These are phyloP conservation scores for Tokudaia tokunoshimensis DNA, from an alignment of 2,797 vertebrate genomes.

Conservation along the genomic window DNA sequence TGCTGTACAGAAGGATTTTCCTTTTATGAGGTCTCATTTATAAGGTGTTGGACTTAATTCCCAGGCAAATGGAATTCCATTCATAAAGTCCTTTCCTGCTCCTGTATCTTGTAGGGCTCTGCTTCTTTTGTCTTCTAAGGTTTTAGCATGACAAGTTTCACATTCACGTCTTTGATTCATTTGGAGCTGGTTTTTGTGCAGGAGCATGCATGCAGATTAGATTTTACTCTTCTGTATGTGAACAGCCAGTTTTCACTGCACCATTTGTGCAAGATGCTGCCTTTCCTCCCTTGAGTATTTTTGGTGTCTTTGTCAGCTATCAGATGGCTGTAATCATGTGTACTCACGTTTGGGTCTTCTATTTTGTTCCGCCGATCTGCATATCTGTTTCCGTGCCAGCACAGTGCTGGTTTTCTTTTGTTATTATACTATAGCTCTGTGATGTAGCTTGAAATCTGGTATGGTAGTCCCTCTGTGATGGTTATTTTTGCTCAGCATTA, in stretches of 20 bases:
- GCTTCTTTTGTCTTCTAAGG: not conserved
- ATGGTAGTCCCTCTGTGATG: not conserved
- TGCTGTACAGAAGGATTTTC: not conserved
- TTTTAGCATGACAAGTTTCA: not conserved
- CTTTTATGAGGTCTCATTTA: not conserved
- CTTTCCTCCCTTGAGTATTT: not conserved
- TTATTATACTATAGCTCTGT: too few relatives aligned
- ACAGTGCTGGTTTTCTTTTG: not conserved
- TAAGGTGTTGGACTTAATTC: not conserved
- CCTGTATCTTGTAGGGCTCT: not conserved
- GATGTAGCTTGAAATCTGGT: not conserved
- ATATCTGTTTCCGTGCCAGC: not conserved
- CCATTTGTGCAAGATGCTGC: not conserved
- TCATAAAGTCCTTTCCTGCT: not conserved
- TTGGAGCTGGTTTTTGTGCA: not conserved
- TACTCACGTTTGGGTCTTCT: conserved; percentile 9
- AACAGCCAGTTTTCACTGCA: not conserved
- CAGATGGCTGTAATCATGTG: conserved; percentile 32
- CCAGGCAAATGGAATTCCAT: not conserved
- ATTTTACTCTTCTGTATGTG: not conserved
- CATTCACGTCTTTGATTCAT: too few relatives aligned
- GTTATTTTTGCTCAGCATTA: not conserved
- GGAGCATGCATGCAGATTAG: not conserved
- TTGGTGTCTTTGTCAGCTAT: conserved; percentile 18
- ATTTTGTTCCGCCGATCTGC: not conserved